Evolutionary conservation across 2,113 vertebrate genomes (phyloP), one percentile per base, ranked within the genome.

Genomic region (Tupaia chinensis): DNA sequence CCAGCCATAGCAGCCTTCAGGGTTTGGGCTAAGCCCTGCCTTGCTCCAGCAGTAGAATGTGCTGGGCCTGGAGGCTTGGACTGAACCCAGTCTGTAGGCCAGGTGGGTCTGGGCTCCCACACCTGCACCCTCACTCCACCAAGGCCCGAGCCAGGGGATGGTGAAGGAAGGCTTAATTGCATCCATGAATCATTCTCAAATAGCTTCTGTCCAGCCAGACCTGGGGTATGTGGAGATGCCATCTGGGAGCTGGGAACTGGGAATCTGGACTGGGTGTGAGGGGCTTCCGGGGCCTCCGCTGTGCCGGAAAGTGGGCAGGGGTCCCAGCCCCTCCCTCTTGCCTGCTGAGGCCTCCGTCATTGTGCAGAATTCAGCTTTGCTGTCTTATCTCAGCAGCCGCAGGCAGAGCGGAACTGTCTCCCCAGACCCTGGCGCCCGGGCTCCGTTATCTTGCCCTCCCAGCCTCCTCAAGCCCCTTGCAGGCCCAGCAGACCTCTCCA

Each of bases 151-250:
- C 32, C 29, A 16, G n/a, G 56, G 54, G 89, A 44, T 22, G 22
- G 56, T 93, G 54, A 58, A 16, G 73, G 77, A 25, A 96, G 70
- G 73, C 7, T 81, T 95, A 87, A 89, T 83, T 87, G 66, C 44
- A 61, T 23, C 69, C 91, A 86, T 54, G 88, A 96, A 68, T 94
- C 74, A 87, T 93, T 95, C 61, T 92, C 73, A 65, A 89, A 77
- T 76, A 89, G 91, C 82, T 80, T 80, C 87, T 94, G 69, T 79
- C 87, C 66, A 73, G 54, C 54, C 15, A 12, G 84, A 27, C 84
- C 53, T 7, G 56, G 58, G 32, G 66, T 60, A 56, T 88, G 68
- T 88, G 68, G 69, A 66, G 84, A 77, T 89, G 70, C 81, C 92
- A 5, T 53, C 65, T 54, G 23, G 9, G 72, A 5, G 58, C 65